Conservation (phyloP, 2,888 invertebrate genomes). For the Orgyia antiqua region DNA sequence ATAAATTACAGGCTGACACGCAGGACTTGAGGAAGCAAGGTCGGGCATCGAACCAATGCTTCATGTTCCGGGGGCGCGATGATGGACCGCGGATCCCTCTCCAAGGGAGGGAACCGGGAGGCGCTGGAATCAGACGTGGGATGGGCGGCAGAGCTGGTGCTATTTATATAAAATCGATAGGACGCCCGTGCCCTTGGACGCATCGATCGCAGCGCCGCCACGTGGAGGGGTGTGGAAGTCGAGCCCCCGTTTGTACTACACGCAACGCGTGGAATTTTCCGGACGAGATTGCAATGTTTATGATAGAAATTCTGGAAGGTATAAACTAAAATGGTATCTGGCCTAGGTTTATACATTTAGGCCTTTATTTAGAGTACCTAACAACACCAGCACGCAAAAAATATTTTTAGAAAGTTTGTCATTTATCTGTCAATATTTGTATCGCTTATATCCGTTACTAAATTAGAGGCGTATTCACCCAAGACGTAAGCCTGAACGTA, state of each 20-base stretch:
- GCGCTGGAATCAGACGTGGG: conserved; percentile 18
- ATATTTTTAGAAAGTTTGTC: too few relatives aligned
- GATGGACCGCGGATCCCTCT: conserved; percentile 12
- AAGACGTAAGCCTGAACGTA: too few relatives aligned
- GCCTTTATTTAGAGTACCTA: too few relatives aligned
- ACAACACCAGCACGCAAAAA: too few relatives aligned
- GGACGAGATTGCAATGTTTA: conserved; percentile 3
- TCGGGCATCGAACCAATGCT: conserved; percentile 46
- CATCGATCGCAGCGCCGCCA: conserved; percentile 49
- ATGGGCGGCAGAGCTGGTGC: conserved; percentile 47
- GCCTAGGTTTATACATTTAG: too few relatives aligned
- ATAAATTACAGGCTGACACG: too few relatives aligned
- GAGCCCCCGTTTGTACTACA: conserved; percentile 52
- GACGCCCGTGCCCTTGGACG: conserved; percentile 71
- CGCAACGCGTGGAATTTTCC: conserved; percentile 9
- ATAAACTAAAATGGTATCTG: too few relatives aligned
- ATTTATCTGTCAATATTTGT: too few relatives aligned
- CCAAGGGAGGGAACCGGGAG: neutral
- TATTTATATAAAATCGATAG: conserved; percentile 74
- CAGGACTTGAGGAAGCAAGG: too few relatives aligned
- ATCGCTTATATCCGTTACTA: too few relatives aligned
- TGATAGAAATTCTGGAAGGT: neutral
- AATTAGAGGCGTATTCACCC: too few relatives aligned
- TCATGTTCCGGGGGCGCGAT: conserved; percentile 18
- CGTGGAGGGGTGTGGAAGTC: conserved; percentile 43